These are phyloP conservation scores for Pteromalus puparum DNA, from an alignment of 1,140 invertebrate genomes.

Conservation along the genomic window DNA sequence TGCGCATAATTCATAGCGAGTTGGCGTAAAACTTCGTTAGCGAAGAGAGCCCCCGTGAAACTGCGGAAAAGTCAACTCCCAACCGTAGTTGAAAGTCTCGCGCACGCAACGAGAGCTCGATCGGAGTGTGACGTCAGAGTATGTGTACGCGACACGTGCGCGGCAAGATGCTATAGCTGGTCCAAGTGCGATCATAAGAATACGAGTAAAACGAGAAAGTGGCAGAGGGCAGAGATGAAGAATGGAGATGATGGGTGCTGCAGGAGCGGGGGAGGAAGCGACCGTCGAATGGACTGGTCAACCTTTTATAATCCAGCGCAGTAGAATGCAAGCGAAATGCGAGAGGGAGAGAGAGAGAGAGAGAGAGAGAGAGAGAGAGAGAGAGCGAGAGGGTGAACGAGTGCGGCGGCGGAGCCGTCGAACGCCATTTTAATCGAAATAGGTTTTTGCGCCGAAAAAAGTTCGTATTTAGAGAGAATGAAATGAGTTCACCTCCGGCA, in stretches of 20 bases:
- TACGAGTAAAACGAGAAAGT: neutral
- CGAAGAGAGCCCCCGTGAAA: neutral
- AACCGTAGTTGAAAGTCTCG: constrained; percentile 32
- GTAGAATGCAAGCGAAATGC: constrained; percentile 65
- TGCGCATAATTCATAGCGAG: constrained; percentile 49
- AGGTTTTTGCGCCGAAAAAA: constrained; percentile 74
- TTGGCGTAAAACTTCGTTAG: constrained; percentile 49
- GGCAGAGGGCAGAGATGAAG: neutral
- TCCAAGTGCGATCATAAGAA: neutral
- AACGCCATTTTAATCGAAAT: constrained; percentile 74
- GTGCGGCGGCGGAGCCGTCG: constrained; percentile 23
- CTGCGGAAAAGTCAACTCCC: constrained; percentile 43
- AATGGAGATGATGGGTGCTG: no score
- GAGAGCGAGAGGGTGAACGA: neutral
- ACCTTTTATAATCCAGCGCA: constrained; percentile 65
- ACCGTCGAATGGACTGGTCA: constrained; percentile 50
- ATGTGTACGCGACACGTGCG: neutral
- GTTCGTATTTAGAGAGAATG: constrained; percentile 75
- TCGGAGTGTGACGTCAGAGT: neutral
- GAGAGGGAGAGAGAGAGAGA: constrained; percentile 27
- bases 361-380: neutral
- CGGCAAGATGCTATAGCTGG: neutral
- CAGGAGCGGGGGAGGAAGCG: constrained; percentile 37
- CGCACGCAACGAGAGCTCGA: constrained; percentile 27
- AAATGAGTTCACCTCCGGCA: constrained; percentile 74